Base-by-base conservation (phyloP, 2,888 invertebrate genomes). In the Drosophila atripex region DNA sequence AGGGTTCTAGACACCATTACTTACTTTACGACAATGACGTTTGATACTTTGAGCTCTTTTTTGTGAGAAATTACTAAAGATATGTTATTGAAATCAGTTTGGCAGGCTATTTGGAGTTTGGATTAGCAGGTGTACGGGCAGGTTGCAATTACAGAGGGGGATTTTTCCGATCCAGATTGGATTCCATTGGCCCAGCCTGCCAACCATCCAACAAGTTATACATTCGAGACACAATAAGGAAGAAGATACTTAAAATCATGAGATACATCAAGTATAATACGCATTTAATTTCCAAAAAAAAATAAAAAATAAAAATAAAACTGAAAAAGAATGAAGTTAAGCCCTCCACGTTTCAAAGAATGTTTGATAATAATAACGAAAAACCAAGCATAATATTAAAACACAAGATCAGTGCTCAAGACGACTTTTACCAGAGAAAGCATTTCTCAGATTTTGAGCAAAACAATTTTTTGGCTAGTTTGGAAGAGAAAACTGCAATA, bases 341-440 rank as follows among this genome's bases (percentile, higher is more conserved):
- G 85, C 87, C 82, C 87, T 82, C 87, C 87, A 82, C 68, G 69
- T 72, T 80, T 73, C 68, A 64, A 70, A 84, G 63, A 75, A 84
- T 75, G 47, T 86, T 82, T 83, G 75, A 77, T 83, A 78, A 82
- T 59, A 75, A 71, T 28, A 43, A 53, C 28, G 41, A 75, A 72
- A 75, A 72, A 72, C 77, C 71, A 54, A 73, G 50, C 63, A 60
- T 41, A 47, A 61, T 65, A 47, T 57, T 11, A 57, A 46, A 58
- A 25, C 45, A 23, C 35, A 47, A 41, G 49, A 30, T 49, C 4
- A 69, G 71, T 28, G 76, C 79, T 79, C 83, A 83, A 77, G 9
- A 23, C 51, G 9, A 43, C 45, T 85, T 78, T 78, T 78, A 78
- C 69, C 74, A 83, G 72, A 49, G 60, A 18, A 56, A 61, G 83